Evolutionary conservation across 2,113 vertebrate species (phyloP).

Genomic region (Actenoides lindsayi): DNA sequence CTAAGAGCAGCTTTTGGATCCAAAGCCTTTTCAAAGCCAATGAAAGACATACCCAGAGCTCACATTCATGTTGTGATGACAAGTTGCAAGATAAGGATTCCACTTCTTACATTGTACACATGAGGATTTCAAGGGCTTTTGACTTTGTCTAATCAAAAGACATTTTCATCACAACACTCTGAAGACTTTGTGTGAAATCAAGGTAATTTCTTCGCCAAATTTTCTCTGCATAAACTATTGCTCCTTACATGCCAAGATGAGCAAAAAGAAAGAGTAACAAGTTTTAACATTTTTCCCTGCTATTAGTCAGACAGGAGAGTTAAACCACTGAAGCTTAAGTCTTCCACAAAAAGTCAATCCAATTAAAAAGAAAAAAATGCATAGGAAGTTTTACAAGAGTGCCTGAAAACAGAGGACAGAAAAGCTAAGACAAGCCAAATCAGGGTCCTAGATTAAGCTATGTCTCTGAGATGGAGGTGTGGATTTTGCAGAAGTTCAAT

Average conservation of each 20-base stretch:
- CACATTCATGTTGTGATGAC: neutral
- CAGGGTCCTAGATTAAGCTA: neutral
- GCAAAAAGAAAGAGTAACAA: conserved; percentile 39
- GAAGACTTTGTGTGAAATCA: conserved; percentile 11
- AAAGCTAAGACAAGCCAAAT: neutral
- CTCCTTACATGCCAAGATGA: neutral
- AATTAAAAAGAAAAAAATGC: neutral
- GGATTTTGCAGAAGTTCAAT: neutral
- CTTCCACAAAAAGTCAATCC: neutral
- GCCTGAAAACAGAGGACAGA: neutral
- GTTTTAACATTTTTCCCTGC: conserved; percentile 60
- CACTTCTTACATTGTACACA: neutral
- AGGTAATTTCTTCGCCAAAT: conserved; percentile 15
- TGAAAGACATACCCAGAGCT: neutral
- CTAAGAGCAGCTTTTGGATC: neutral
- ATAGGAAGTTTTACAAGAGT: neutral
- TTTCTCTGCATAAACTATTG: conserved; percentile 36
- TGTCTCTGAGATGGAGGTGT: rapidly evolving
- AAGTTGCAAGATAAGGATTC: neutral
- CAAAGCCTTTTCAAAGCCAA: neutral
- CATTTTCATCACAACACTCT: conserved; percentile 37
- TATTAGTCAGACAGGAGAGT: conserved; percentile 26
- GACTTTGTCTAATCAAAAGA: conserved; percentile 28
- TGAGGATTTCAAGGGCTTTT: conserved; percentile 47
- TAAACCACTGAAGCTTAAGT: neutral